These are phyloP conservation scores for Aplidium turbinatum DNA, from an alignment of 23 tunicate genomes.

Conservation along the genomic window DNA sequence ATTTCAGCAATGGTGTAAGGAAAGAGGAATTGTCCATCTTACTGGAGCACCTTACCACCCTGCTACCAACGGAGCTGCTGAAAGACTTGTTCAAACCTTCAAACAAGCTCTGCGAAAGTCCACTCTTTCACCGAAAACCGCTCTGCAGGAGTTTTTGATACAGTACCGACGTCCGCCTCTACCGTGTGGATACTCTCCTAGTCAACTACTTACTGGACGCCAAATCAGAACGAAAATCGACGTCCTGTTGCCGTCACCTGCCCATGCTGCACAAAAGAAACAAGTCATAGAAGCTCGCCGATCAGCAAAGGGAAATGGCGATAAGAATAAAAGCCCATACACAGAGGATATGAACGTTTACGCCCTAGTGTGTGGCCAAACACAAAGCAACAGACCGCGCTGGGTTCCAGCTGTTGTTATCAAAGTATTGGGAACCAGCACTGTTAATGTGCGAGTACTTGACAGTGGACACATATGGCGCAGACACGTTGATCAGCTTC, in stretches of 20 bases:
- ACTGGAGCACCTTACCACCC: conserved; percentile 31
- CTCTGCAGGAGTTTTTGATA: too few species aligned
- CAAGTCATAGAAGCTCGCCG: too few species aligned
- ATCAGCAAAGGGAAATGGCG: too few species aligned
- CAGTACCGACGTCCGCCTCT: background rate
- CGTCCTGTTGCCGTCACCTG: conserved; percentile 27
- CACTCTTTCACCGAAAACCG: background rate
- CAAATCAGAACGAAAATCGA: conserved; percentile 37
- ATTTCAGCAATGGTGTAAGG: conserved; percentile 7
- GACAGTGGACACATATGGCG: background rate
- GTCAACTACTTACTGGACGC: too few species aligned
- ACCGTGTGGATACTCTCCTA: background rate
- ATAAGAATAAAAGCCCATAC: too few species aligned
- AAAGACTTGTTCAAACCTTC: conserved; percentile 17
- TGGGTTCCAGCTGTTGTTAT: conserved; percentile 12
- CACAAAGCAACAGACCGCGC: background rate
- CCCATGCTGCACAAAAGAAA: background rate
- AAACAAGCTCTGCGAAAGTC: conserved; percentile 26
- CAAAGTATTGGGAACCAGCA: background rate
- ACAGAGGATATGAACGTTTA: conserved; percentile 3
- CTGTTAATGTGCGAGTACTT: background rate
- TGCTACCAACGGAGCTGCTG: conserved; percentile 26
- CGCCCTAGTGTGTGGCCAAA: conserved; percentile 12
- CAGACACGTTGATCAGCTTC: too few species aligned
- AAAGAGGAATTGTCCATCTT: conserved; percentile 31